Evolutionary conservation across 2,797 vertebrate genomes (phyloP).

Genomic region (Synanceia verrucosa): DNA sequence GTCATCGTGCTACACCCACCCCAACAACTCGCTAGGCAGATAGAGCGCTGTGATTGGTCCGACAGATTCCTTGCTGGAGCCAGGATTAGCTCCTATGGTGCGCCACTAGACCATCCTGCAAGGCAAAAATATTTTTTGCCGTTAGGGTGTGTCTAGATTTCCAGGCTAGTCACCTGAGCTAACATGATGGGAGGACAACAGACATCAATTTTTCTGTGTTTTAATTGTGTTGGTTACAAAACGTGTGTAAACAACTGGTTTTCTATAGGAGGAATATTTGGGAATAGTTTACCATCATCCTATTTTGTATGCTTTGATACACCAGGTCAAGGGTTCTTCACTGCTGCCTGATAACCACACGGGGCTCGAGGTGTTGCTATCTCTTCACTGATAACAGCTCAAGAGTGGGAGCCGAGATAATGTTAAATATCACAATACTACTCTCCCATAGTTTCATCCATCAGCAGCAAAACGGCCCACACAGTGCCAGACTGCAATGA

Average conservation of each 20-base stretch:
- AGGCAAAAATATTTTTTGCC: too few relatives aligned
- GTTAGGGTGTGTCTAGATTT: too few relatives aligned
- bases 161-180: constrained; percentile 5
- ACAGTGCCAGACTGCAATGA: constrained; percentile 10
- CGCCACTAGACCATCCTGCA: too few relatives aligned
- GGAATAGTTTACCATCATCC: not conserved
- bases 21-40: too few relatives aligned
- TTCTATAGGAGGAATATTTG: not conserved
- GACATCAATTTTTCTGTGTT: not conserved
- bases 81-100: too few relatives aligned
- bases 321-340: not conserved
- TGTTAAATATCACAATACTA: constrained; percentile 28
- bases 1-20: too few relatives aligned
- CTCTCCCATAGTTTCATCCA: constrained; percentile 9
- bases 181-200: not conserved
- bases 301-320: not conserved
- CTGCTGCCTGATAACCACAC: constrained; percentile 29
- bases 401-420: constrained; percentile 28
- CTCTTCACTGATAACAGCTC: constrained; percentile 18
- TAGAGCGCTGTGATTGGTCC: too few relatives aligned
- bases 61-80: too few relatives aligned
- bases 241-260: not conserved
- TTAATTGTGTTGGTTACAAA: not conserved
- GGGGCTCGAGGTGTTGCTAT: constrained; percentile 13
- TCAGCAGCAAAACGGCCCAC: constrained; percentile 8